phyloP scores from a whole-genome alignment of 2,888 invertebrate species.

The Seira sanloemensis region DNA sequence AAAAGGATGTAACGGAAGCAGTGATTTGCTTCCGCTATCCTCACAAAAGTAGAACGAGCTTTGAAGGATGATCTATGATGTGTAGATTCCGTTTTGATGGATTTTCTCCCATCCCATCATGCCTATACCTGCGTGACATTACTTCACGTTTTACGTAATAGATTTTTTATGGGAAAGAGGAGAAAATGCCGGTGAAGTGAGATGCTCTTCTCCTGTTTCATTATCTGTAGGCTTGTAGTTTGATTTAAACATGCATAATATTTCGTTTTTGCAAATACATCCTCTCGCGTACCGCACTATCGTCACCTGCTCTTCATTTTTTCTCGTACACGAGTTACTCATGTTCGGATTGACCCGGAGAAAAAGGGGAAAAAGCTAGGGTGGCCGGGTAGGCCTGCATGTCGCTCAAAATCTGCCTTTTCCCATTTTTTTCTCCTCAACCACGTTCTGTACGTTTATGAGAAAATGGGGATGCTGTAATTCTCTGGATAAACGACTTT shows the following conservation, averaged over 20 bases:
- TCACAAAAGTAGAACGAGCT: background rate
- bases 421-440: background rate
- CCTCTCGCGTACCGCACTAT: background rate
- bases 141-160: background rate
- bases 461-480: background rate
- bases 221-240: background rate
- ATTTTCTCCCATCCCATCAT: background rate
- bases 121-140: background rate
- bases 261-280: background rate
- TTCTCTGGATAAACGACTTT: slow-evolving; percentile 13
- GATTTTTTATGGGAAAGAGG: background rate
- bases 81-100: too few species aligned
- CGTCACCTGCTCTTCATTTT: background rate
- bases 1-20: too few species aligned
- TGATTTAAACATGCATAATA: background rate
- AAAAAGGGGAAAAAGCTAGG: slow-evolving; percentile 16
- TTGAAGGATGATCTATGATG: background rate
- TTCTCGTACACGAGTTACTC: background rate
- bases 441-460: background rate
- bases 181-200: background rate
- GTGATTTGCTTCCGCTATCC: too few species aligned
- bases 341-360: slow-evolving; percentile 37
- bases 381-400: too few species aligned
- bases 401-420: too few species aligned
- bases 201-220: background rate